A percentile compares a stretch with the other conserved stretches of the same genome.
Evolutionary conservation across 1,140 invertebrate species (phyloP).

Genomic region (Apis dorsata): DNA sequence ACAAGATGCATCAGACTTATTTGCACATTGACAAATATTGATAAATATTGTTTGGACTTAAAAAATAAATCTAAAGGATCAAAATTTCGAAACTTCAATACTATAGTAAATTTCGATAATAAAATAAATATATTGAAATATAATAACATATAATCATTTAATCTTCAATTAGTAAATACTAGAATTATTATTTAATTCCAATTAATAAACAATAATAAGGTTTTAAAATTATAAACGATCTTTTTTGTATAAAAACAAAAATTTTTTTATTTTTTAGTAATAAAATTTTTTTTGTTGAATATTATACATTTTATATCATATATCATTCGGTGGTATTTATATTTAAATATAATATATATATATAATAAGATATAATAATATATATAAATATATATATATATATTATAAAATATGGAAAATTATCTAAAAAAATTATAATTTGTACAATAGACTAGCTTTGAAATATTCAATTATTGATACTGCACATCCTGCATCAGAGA

Average conservation of each 20-base stretch:
- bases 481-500: constrained; percentile 46
- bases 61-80: background rate
- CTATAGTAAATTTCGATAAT: background rate
- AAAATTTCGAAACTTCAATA: constrained; percentile 24
- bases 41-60: constrained; percentile 17
- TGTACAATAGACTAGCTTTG: constrained; percentile 19
- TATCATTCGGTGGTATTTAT: background rate
- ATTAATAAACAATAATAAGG: background rate
- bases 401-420: background rate
- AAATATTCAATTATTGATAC: constrained; percentile 40
- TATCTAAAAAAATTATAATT: constrained; percentile 13
- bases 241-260: constrained; percentile 1
- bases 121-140: background rate
- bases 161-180: no score
- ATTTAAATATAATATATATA: background rate
- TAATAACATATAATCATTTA: no score
- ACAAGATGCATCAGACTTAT: constrained; percentile 26
- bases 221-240: background rate
- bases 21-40: constrained; percentile 24
- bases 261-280: background rate
- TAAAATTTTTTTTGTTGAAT: background rate
- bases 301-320: background rate
- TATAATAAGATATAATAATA: background rate
- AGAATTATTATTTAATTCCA: background rate
- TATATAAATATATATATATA: no score